A percentile compares a stretch with the other conserved stretches of the same genome.
Conservation (phyloP, 2,797 vertebrate species). For the Schizopygopsis malacanthus region DNA sequence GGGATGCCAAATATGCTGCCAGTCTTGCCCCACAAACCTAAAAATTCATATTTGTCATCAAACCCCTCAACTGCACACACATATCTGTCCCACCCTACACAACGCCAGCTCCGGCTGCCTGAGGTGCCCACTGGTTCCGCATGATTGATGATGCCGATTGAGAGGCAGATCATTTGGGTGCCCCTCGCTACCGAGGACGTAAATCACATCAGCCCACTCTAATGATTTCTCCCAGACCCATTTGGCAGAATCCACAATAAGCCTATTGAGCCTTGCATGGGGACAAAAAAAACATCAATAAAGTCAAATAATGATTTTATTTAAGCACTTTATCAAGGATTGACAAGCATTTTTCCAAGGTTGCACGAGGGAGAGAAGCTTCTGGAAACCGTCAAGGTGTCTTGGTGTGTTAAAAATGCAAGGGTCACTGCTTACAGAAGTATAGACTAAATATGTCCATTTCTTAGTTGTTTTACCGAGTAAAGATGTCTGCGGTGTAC, state of each 20-base stretch:
- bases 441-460: not conserved
- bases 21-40: slow-evolving; percentile 63
- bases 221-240: slow-evolving; percentile 81
- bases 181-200: slow-evolving; percentile 81
- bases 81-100: slow-evolving; percentile 68
- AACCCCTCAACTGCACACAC: slow-evolving; percentile 29
- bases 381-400: slow-evolving; percentile 31
- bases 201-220: slow-evolving; percentile 83
- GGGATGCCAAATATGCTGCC: slow-evolving; percentile 53
- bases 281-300: slow-evolving; percentile 73
- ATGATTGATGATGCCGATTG: slow-evolving; percentile 83
- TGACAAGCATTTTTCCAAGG: slow-evolving; percentile 63
- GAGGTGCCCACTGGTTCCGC: slow-evolving; percentile 81
- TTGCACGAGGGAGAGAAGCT: slow-evolving; percentile 46
- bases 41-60: slow-evolving; percentile 70
- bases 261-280: slow-evolving; percentile 69
- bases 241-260: slow-evolving; percentile 76
- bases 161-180: slow-evolving; percentile 84
- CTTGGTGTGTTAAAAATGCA: slow-evolving; percentile 14
- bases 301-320: slow-evolving; percentile 72
- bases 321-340: slow-evolving; percentile 70
- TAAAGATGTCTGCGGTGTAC: slow-evolving; percentile 22
- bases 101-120: slow-evolving; percentile 69
- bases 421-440: slow-evolving; percentile 15
- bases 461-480: slow-evolving; percentile 32